Conservation (phyloP, 2,113 vertebrate species). For the Bambusicola thoracicus region DNA sequence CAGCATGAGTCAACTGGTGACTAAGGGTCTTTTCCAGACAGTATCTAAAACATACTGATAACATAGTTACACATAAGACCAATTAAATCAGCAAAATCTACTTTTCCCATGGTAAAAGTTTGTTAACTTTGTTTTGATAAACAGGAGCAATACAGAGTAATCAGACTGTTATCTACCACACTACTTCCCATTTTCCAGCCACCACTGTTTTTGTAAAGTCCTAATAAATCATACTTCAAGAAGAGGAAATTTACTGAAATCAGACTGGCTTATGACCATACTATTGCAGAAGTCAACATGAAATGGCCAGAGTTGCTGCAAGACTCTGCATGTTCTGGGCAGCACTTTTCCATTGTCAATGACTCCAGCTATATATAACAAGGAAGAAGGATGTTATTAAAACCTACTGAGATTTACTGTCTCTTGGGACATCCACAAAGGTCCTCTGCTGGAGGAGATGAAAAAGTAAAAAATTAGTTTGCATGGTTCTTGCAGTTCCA, state of each 20-base stretch:
- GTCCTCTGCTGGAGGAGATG: not conserved
- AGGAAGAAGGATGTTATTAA: not conserved
- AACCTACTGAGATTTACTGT: not conserved
- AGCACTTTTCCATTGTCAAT: not conserved
- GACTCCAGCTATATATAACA: not conserved
- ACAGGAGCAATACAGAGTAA: not conserved
- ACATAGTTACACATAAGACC: not conserved
- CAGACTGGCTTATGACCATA: not conserved
- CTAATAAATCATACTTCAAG: not conserved
- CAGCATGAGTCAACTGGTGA: not conserved
- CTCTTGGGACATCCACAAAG: not conserved
- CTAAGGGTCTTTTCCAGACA: not conserved
- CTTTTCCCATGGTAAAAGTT: not conserved
- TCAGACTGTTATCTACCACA: not conserved
- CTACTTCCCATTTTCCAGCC: not conserved
- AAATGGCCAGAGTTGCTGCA: not conserved
- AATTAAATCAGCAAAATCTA: not conserved
- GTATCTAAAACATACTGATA: not conserved
- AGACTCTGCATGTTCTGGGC: not conserved
- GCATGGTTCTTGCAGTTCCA: not conserved
- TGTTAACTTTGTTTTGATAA: not conserved
- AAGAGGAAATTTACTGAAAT: not conserved
- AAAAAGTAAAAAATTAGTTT: not conserved
- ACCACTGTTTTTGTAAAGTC: not conserved
- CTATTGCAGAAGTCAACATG: not conserved